These are phyloP conservation scores for Vanacampus margaritifer DNA, from an alignment of 2,113 vertebrate species.

Conservation along the genomic window DNA sequence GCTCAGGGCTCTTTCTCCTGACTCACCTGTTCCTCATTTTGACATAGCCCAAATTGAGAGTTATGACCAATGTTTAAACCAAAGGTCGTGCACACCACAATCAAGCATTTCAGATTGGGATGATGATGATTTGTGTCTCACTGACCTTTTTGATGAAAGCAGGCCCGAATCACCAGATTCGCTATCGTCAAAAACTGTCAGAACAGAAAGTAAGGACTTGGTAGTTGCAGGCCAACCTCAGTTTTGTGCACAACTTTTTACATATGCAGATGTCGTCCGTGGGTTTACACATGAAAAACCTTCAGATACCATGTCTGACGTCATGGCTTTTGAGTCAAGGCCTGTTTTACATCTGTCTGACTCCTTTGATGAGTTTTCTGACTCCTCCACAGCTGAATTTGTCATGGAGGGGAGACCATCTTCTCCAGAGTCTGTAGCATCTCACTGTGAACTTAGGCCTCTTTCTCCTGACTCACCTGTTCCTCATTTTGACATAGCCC, in stretches of 20 bases:
- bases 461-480: constrained; percentile 29
- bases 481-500: not conserved
- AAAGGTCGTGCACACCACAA: not conserved
- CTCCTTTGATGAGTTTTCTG: not conserved
- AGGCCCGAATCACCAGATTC: constrained; percentile 19
- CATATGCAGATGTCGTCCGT: constrained; percentile 17
- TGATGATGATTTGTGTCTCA: not conserved
- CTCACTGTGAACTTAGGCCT: not conserved
- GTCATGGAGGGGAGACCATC: not conserved
- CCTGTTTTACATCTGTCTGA: not conserved
- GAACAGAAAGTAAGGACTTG: fast-evolving
- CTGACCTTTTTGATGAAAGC: not conserved
- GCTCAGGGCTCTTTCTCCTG: constrained; percentile 11
- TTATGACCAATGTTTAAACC: not conserved
- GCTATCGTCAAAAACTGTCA: not conserved
- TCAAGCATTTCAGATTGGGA: not conserved
- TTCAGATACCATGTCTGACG: not conserved
- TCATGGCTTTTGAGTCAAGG: not conserved
- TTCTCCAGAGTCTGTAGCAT: constrained; percentile 26
- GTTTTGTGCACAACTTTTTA: not conserved
- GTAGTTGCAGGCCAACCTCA: not conserved
- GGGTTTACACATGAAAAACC: not conserved
- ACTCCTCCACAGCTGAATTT: not conserved
- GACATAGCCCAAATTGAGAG: not conserved
- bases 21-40: constrained; percentile 15